These are phyloP conservation scores for Coranthus polyacanthus DNA, from an alignment of 2,797 vertebrate genomes.

Conservation along the genomic window DNA sequence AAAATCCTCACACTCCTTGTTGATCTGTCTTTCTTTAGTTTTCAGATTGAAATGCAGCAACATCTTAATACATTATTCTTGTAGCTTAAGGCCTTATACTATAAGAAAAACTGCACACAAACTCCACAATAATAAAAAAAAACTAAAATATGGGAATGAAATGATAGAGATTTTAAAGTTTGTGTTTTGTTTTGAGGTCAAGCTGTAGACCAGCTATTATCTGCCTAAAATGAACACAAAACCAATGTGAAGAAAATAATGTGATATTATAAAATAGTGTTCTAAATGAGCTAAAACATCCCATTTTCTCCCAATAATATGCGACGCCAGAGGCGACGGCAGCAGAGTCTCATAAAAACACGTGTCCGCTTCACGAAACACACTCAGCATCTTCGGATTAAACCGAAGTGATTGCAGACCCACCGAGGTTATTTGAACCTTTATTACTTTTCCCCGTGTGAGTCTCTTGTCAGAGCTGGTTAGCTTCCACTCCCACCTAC, in stretches of 20 bases:
- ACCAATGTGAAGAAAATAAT: neutral
- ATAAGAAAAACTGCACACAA: no score
- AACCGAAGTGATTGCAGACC: constrained; percentile 73
- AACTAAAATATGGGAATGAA: no score
- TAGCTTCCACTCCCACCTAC: constrained; percentile 72
- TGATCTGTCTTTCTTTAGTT: no score
- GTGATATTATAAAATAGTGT: constrained; percentile 3
- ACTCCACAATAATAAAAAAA: no score
- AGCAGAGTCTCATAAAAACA: constrained; percentile 54
- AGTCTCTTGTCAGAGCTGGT: constrained; percentile 77
- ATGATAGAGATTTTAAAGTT: neutral
- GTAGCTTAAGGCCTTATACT: no score
- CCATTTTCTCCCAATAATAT: neutral
- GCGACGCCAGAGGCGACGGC: neutral
- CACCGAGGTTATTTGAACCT: constrained; percentile 76
- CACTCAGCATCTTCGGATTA: constrained; percentile 69
- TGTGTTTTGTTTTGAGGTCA: neutral
- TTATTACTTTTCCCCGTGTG: constrained; percentile 76
- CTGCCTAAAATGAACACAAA: neutral
- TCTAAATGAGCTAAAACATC: neutral
- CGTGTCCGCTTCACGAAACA: constrained; percentile 60
- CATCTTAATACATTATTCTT: no score
- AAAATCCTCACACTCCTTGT: no score
- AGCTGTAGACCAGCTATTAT: neutral
- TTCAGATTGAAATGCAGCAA: no score